Evolutionary conservation across 2,888 invertebrate species (phyloP), one percentile per base, ranked within the genome.

Genomic region (Acanthosepion pharaonis): DNA sequence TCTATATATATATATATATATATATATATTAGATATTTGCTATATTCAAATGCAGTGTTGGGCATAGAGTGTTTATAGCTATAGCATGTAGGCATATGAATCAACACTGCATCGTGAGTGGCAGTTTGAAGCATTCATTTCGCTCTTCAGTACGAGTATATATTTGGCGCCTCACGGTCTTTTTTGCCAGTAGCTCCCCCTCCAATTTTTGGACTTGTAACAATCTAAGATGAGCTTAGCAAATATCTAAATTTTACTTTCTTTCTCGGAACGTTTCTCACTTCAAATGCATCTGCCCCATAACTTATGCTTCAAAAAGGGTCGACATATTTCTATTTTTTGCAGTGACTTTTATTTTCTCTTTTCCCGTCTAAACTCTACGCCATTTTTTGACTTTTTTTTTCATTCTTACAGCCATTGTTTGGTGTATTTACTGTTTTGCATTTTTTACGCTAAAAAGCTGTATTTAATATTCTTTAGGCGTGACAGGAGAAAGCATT

Each of bases 401-500:
- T 78, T 78, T n/a, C 33, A 78, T 78, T 33, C 15, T n/a, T 33
- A 33, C 15, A 5, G n/a, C 33, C 78, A 33, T 78, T 78, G 1
- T 9, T 28, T 8, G 18, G 9, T 78, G 9, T 15, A n/a, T 78
- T n/a, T n/a, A 33, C 33, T 15, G 5, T 78, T 78, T 78, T n/a
- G 3, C n/a, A n/a, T n/a, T n/a, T 78, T 78, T 78, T 9, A 78
- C 78, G 78, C 78, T 11, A 78, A n/a, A 59, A 33, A 78, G n/a
- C n/a, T 78, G 78, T 78, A 78, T 78, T 78, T 78, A 78, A 78
- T 78, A 33, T 78, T n/a, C 78, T 33, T 9, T 15, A 15, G 78
- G 78, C n/a, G n/a, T 78, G n/a, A 78, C 78, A n/a, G 78, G 78
- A 78, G 78, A 78, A 78, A 78, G 33, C 78, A 33, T 78, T 78